These are phyloP conservation scores for Eulithis prunata DNA, from an alignment of 2,888 invertebrate species.

Conservation along the genomic window DNA sequence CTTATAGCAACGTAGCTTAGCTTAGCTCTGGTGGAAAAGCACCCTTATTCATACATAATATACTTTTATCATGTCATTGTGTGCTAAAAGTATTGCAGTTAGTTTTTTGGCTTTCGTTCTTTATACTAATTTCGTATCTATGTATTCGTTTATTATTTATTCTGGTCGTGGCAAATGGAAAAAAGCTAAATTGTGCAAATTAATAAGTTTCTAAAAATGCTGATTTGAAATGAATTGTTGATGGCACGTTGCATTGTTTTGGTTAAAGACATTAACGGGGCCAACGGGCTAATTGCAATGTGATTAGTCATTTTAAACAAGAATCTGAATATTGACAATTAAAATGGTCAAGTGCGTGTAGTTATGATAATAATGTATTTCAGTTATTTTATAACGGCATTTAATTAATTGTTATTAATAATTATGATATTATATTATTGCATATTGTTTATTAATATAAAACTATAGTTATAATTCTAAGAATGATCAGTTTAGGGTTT, in stretches of 20 bases:
- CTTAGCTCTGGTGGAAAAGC: too few species aligned
- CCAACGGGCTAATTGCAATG: slow-evolving; percentile 30
- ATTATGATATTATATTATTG: too few species aligned
- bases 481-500: neutral
- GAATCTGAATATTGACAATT: slow-evolving; percentile 6
- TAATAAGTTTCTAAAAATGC: slow-evolving; percentile 38
- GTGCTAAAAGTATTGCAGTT: neutral
- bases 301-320: slow-evolving; percentile 24
- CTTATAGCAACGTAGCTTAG: too few species aligned
- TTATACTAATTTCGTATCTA: slow-evolving; percentile 20
- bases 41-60: too few species aligned
- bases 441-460: neutral
- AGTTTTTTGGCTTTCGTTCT: neutral
- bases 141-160: neutral
- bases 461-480: neutral
- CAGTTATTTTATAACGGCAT: too few species aligned
- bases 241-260: slow-evolving; percentile 32
- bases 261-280: slow-evolving; percentile 35
- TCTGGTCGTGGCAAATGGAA: neutral
- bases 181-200: slow-evolving; percentile 28
- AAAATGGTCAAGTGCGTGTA: neutral
- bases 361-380: neutral
- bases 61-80: too few species aligned
- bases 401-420: too few species aligned
- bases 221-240: slow-evolving; percentile 35